Evolutionary conservation across 1,140 invertebrate species (phyloP).

Genomic region (Penaeus chinensis): DNA sequence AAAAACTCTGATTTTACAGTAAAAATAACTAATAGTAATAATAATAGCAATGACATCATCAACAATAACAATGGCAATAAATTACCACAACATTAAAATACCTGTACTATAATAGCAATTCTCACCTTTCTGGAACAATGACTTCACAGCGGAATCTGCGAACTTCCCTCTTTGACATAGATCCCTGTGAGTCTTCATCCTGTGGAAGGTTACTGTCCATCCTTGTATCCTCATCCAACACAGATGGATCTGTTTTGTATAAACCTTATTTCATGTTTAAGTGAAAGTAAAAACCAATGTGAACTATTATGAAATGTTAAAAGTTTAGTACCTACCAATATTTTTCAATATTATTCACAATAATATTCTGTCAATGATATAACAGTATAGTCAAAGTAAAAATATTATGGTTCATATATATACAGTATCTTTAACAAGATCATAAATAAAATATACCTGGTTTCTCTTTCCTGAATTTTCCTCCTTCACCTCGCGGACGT

Average conservation of each 20-base stretch:
- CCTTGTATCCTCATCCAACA: conserved; percentile 45
- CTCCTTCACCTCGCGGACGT: conserved; percentile 50
- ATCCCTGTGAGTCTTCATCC: conserved; percentile 61
- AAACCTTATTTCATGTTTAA: no score
- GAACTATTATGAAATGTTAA: neutral
- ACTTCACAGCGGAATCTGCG: conserved; percentile 60
- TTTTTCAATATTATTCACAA: neutral
- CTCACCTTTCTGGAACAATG: conserved; percentile 62
- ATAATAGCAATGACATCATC: neutral
- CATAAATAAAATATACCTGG: conserved; percentile 33
- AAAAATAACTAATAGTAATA: neutral
- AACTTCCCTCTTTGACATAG: conserved; percentile 53
- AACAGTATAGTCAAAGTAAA: neutral
- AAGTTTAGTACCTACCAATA: neutral
- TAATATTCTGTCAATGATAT: neutral
- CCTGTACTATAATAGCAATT: neutral
- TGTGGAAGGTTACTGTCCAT: conserved; percentile 39
- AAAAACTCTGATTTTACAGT: neutral
- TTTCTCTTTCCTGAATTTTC: conserved; percentile 46
- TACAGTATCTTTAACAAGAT: neutral
- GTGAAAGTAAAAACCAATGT: neutral
- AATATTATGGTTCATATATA: neutral
- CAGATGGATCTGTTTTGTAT: conserved; percentile 32
- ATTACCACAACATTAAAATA: neutral
- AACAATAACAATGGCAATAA: neutral